Evolutionary conservation across 2,888 invertebrate genomes (phyloP).

Genomic region (Blomia tropicalis): DNA sequence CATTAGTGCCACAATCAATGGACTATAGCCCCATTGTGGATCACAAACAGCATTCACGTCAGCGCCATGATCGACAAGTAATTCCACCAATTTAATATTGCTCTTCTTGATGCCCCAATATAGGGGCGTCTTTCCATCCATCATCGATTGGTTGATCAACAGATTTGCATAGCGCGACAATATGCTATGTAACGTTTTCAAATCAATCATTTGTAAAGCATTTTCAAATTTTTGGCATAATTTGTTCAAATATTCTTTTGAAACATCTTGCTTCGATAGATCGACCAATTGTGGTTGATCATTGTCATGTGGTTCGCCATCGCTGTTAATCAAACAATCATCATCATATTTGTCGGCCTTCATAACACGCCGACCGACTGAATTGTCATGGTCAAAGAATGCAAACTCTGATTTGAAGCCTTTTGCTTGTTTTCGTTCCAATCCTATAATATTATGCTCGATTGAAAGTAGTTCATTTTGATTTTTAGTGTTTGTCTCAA

Average conservation of each 20-base stretch:
- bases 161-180: slow-evolving; percentile 13
- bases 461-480: not conserved
- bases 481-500: not conserved
- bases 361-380: not conserved
- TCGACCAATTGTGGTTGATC: not conserved
- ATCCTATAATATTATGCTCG: not conserved
- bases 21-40: slow-evolving; percentile 38
- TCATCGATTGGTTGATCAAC: slow-evolving; percentile 15
- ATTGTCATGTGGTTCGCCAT: not conserved
- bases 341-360: slow-evolving; percentile 2
- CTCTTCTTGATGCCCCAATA: slow-evolving; percentile 22
- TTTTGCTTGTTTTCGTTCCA: not conserved
- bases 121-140: slow-evolving; percentile 20
- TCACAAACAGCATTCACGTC: slow-evolving; percentile 38
- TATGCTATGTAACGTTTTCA: slow-evolving; percentile 14
- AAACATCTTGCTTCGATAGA: not conserved
- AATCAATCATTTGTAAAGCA: slow-evolving; percentile 38
- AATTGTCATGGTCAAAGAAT: not conserved
- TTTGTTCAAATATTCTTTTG: slow-evolving; percentile 12
- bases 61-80: slow-evolving; percentile 36
- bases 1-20: slow-evolving; percentile 50
- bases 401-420: too few relatives aligned
- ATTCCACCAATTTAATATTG: slow-evolving; percentile 38
- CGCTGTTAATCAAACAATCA: slow-evolving; percentile 9
- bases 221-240: slow-evolving; percentile 43